Evolutionary conservation across 2,888 invertebrate species (phyloP).

Genomic region (Byasa hedistus): DNA sequence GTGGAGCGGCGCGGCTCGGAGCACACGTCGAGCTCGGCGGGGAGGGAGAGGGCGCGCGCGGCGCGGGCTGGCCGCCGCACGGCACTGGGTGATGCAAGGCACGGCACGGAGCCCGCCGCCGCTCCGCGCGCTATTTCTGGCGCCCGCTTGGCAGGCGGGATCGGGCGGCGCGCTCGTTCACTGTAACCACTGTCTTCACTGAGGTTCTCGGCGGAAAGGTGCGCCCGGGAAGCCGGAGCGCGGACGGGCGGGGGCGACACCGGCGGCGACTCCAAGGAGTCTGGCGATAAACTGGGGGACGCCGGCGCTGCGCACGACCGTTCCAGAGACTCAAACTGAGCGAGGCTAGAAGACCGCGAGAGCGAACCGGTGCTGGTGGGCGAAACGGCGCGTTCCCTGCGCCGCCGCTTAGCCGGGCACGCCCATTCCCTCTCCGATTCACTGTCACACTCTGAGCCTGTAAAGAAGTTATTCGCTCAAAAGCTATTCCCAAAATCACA

Average conservation of each 20-base stretch:
- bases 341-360: slow-evolving; percentile 88
- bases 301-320: slow-evolving; percentile 74
- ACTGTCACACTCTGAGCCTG: slow-evolving; percentile 80
- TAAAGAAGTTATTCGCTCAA: slow-evolving; percentile 36
- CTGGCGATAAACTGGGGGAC: slow-evolving; percentile 71
- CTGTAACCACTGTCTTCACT: slow-evolving; percentile 90
- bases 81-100: slow-evolving; percentile 59
- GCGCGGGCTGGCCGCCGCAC: slow-evolving; percentile 61
- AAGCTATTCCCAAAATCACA: slow-evolving; percentile 25
- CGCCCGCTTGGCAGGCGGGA: slow-evolving; percentile 53
- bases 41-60: slow-evolving; percentile 77
- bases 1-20: slow-evolving; percentile 62
- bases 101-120: slow-evolving; percentile 67
- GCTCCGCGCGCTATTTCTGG: slow-evolving; percentile 59
- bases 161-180: slow-evolving; percentile 75
- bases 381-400: slow-evolving; percentile 79
- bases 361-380: slow-evolving; percentile 79
- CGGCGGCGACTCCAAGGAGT: slow-evolving; percentile 71
- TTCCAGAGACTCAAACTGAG: slow-evolving; percentile 92
- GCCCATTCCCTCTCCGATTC: slow-evolving; percentile 87
- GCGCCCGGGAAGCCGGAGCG: slow-evolving; percentile 60
- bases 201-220: slow-evolving; percentile 87
- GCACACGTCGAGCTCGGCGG: slow-evolving; percentile 84
- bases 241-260: slow-evolving; percentile 63
- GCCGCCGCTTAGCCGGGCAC: slow-evolving; percentile 86